phyloP scores from a whole-genome alignment of 1,140 invertebrate genomes.

The Pseudachorutes palmiensis region DNA sequence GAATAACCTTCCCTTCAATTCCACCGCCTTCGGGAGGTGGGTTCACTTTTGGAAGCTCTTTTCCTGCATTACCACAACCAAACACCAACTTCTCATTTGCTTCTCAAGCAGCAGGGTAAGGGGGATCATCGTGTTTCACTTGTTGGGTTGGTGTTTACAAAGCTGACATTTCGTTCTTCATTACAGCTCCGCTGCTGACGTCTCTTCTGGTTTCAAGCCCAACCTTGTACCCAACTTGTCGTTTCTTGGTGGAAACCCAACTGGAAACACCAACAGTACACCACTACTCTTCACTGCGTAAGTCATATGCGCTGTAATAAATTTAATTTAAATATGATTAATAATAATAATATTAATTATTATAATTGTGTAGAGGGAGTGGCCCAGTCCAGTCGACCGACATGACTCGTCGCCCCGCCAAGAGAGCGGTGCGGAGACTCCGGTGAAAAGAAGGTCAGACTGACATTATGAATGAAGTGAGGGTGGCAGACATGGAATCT shows the following conservation, averaged over 20 bases:
- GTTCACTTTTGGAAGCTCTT: background rate
- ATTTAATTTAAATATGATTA: background rate
- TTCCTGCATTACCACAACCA: background rate
- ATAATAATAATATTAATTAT: background rate
- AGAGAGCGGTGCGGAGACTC: background rate
- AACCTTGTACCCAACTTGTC: background rate
- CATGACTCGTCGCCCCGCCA: too few species aligned
- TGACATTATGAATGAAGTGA: background rate
- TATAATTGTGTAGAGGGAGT: background rate
- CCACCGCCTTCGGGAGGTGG: background rate
- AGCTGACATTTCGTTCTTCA: background rate
- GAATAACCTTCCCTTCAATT: background rate
- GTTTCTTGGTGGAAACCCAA: background rate
- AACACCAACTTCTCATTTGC: background rate
- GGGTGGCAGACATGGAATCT: background rate
- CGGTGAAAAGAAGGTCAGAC: too few species aligned
- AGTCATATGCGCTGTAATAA: background rate
- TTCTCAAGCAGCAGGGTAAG: background rate
- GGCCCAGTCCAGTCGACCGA: background rate
- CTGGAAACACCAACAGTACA: background rate
- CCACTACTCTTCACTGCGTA: background rate
- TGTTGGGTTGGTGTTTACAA: background rate
- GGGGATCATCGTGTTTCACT: background rate
- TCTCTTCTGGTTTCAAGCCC: background rate
- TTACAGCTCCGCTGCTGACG: background rate